These are phyloP conservation scores for Polymixis lichenea DNA, from an alignment of 2,888 invertebrate genomes.

Conservation along the genomic window DNA sequence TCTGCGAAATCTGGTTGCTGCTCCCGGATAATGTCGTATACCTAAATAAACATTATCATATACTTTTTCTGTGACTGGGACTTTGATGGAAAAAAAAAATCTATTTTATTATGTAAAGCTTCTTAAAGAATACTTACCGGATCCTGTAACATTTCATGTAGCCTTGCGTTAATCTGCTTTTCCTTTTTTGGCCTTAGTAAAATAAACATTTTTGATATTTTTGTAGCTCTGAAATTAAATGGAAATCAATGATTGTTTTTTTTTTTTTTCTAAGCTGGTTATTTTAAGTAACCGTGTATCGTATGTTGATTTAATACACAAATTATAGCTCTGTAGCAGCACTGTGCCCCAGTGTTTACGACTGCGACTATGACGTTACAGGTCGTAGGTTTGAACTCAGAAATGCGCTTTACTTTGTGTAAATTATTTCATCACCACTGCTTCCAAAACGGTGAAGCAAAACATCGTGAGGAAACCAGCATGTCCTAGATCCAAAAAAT, in stretches of 20 bases:
- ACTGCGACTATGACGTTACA: too few species aligned
- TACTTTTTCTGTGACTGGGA: not conserved
- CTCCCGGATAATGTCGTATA: slow-evolving; percentile 18
- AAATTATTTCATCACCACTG: too few species aligned
- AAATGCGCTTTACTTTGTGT: too few species aligned
- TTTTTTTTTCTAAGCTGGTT: not conserved
- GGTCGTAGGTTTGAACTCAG: too few species aligned
- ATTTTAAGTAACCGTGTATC: not conserved
- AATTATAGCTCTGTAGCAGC: too few species aligned
- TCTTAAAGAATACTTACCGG: slow-evolving; percentile 13
- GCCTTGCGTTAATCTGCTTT: not conserved
- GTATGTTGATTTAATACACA: not conserved
- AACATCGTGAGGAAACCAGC: too few species aligned
- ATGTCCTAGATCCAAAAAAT: too few species aligned
- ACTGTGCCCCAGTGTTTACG: too few species aligned
- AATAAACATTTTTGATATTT: slow-evolving; percentile 22
- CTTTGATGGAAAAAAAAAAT: not conserved
- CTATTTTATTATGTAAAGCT: not conserved
- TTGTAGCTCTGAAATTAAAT: slow-evolving; percentile 26
- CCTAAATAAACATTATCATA: not conserved
- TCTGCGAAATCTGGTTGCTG: slow-evolving; percentile 15
- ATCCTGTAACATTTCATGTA: slow-evolving; percentile 13
- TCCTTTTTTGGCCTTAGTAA: slow-evolving; percentile 30
- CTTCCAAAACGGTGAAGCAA: too few species aligned
- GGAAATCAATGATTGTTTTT: not conserved